These are phyloP conservation scores for Elephantulus edwardii DNA, from an alignment of 2,113 vertebrate genomes.

Conservation along the genomic window DNA sequence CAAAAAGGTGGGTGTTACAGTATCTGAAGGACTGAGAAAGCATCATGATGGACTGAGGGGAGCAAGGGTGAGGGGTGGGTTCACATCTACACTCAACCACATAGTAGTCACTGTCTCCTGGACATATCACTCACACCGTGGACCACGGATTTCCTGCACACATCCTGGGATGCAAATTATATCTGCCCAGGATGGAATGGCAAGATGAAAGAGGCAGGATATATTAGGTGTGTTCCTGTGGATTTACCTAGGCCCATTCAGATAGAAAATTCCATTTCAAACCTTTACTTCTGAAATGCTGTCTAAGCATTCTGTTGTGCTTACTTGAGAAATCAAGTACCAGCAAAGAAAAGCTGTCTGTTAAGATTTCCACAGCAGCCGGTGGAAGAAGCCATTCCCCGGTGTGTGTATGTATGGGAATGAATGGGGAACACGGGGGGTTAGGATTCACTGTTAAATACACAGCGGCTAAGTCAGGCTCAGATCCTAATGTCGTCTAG, in stretches of 20 bases:
- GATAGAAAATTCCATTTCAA: background rate
- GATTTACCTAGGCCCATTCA: background rate
- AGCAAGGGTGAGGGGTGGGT: rapidly evolving
- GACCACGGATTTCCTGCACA: background rate
- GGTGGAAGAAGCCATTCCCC: background rate
- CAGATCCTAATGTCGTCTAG: background rate
- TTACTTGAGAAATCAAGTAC: slow-evolving; percentile 20
- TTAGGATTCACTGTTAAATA: background rate
- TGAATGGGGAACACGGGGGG: background rate
- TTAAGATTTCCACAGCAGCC: background rate
- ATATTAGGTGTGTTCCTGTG: background rate
- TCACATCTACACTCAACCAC: background rate
- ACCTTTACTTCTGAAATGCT: background rate
- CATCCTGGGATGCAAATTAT: background rate
- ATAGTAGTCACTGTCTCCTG: background rate
- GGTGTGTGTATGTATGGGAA: no score
- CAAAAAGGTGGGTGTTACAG: background rate
- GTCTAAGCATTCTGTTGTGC: background rate
- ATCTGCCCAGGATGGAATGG: background rate
- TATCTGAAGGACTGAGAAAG: background rate
- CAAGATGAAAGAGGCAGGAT: background rate
- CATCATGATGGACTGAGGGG: background rate
- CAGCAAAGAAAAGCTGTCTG: background rate
- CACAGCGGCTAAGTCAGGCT: background rate
- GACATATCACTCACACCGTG: background rate